A percentile compares a stretch with the other conserved stretches of the same genome.
phyloP scores from a whole-genome alignment of 1,140 invertebrate genomes.

The Campoletis sonorensis region DNA sequence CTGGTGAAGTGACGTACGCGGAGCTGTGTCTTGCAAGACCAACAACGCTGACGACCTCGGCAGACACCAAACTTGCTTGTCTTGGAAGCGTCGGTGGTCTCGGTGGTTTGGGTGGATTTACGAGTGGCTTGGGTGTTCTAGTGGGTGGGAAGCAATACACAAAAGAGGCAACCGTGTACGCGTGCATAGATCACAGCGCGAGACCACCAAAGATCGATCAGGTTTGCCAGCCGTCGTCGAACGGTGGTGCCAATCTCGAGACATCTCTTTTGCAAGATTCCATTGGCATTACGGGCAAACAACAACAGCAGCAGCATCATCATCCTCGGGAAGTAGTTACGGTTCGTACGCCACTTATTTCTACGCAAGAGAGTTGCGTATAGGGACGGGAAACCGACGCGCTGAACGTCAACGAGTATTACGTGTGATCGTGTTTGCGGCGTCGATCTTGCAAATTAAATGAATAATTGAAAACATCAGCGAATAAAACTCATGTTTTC shows the following conservation, averaged over 20 bases:
- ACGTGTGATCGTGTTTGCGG: constrained; percentile 72
- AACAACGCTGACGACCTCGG: constrained; percentile 75
- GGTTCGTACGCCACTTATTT: constrained; percentile 87
- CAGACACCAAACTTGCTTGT: constrained; percentile 72
- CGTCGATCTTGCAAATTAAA: constrained; percentile 55
- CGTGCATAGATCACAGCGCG: constrained; percentile 82
- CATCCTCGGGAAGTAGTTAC: constrained; percentile 87
- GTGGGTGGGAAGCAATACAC: constrained; percentile 71
- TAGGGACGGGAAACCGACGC: constrained; percentile 78
- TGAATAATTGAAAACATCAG: background rate
- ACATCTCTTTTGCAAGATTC: constrained; percentile 59
- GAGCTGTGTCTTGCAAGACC: constrained; percentile 81
- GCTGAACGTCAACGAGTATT: constrained; percentile 76
- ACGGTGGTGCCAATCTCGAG: constrained; percentile 43
- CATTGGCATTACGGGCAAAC: constrained; percentile 63
- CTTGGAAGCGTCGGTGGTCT: constrained; percentile 61
- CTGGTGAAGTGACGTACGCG: constrained; percentile 84
- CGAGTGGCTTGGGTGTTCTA: constrained; percentile 65
- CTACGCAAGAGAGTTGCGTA: constrained; percentile 91
- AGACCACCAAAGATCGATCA: constrained; percentile 69
- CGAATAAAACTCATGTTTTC: background rate
- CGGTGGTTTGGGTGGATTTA: constrained; percentile 66
- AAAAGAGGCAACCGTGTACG: constrained; percentile 81
- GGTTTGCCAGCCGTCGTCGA: constrained; percentile 50
- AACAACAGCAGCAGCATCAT: constrained; percentile 65